A percentile compares a stretch with the other conserved stretches of the same genome.
phyloP scores from a whole-genome alignment of 2,113 vertebrate species.

The Hippocampus guttulatus region DNA sequence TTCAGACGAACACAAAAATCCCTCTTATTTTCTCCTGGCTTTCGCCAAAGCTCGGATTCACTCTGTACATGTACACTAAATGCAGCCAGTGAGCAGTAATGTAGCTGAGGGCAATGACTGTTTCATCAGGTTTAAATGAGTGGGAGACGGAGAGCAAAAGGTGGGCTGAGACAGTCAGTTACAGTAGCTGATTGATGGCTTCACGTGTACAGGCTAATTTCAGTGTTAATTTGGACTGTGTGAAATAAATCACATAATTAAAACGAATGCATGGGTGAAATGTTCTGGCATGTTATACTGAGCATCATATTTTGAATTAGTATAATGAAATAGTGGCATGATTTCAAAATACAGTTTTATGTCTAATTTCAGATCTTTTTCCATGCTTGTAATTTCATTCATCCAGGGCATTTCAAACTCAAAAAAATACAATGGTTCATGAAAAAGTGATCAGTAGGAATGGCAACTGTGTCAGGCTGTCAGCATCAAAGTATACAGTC shows the following conservation, averaged over 20 bases:
- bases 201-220: constrained; percentile 10
- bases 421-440: too few species aligned
- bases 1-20: constrained; percentile 53
- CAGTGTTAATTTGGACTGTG: constrained; percentile 12
- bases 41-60: constrained; percentile 16
- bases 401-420: too few species aligned
- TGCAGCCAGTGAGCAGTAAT: constrained; percentile 49
- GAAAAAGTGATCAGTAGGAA: too few species aligned
- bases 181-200: constrained; percentile 18
- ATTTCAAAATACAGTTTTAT: constrained; percentile 3
- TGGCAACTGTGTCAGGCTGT: too few species aligned
- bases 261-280: constrained; percentile 6
- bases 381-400: too few species aligned
- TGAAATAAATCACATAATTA: constrained; percentile 6
- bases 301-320: constrained; percentile 34
- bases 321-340: not conserved
- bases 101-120: constrained; percentile 49
- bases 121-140: constrained; percentile 36
- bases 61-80: constrained; percentile 18
- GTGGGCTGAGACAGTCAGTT: constrained; percentile 23
- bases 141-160: constrained; percentile 40
- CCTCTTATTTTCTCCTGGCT: constrained; percentile 44
- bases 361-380: not conserved
- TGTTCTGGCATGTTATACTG: constrained; percentile 15
- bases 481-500: too few species aligned